phyloP scores from a whole-genome alignment of 1,140 invertebrate species.

The Pararge aegeria region DNA sequence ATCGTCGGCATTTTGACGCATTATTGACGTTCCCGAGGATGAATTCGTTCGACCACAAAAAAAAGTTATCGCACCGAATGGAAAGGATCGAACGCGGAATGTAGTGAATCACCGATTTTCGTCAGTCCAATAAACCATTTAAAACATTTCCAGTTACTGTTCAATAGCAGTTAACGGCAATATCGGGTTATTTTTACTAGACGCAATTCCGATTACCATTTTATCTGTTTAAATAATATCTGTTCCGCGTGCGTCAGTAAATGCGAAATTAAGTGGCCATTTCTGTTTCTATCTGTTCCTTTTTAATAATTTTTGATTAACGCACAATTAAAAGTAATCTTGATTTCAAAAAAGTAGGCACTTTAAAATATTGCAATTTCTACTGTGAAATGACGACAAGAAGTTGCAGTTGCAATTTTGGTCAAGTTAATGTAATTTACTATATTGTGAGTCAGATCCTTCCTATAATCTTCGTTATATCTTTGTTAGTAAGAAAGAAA shows the following conservation, averaged over 20 bases:
- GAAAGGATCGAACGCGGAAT: constrained; percentile 24
- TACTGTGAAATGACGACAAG: too few species aligned
- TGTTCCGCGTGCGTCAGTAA: constrained; percentile 19
- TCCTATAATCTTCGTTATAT: too few species aligned
- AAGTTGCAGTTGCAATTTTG: too few species aligned
- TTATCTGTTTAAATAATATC: constrained; percentile 4
- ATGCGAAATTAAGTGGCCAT: background rate
- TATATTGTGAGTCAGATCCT: too few species aligned
- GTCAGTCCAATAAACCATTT: constrained; percentile 2
- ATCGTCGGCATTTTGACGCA: constrained; percentile 53
- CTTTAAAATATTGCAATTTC: too few species aligned
- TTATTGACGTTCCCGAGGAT: constrained; percentile 48
- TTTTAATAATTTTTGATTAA: background rate
- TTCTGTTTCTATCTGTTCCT: background rate
- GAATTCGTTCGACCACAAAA: constrained; percentile 39
- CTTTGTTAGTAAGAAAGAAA: too few species aligned
- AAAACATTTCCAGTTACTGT: constrained; percentile 11
- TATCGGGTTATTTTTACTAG: constrained; percentile 13
- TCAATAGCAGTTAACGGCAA: constrained; percentile 7
- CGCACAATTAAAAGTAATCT: too few species aligned
- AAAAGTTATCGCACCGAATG: constrained; percentile 26
- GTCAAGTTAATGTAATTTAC: too few species aligned
- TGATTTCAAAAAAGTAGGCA: background rate
- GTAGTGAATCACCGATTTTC: constrained; percentile 36
- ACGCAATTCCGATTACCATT: constrained; percentile 15